Evolutionary conservation across 2,113 vertebrate species (phyloP).

Genomic region (Riparia riparia): DNA sequence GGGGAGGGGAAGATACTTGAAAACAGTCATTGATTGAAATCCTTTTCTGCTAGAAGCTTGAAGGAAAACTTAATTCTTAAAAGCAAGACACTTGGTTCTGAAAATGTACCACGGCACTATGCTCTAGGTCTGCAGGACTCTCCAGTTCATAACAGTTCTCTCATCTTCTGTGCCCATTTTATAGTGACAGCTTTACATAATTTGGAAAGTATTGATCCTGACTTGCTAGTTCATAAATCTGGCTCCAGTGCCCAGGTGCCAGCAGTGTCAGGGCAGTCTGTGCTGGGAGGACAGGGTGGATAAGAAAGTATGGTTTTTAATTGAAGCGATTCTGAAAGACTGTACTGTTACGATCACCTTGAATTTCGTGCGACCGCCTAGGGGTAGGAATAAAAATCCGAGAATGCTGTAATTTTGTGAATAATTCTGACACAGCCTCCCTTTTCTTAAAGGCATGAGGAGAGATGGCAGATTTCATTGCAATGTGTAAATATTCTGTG

Average conservation of each 20-base stretch:
- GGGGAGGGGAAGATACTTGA: neutral
- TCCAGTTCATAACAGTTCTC: neutral
- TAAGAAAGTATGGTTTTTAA: neutral
- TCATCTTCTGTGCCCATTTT: neutral
- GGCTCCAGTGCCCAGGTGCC: neutral
- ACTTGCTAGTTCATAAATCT: neutral
- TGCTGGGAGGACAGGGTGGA: neutral
- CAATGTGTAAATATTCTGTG: neutral
- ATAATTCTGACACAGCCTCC: neutral
- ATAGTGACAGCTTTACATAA: neutral
- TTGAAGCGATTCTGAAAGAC: neutral
- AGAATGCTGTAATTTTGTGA: neutral
- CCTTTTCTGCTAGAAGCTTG: neutral
- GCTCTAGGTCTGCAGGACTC: neutral
- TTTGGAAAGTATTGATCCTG: neutral
- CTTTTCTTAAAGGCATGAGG: neutral
- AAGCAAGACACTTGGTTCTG: neutral
- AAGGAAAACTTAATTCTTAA: constrained; percentile 12
- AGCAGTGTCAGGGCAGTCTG: neutral
- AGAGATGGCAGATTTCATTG: neutral
- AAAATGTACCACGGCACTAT: neutral
- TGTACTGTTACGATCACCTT: neutral
- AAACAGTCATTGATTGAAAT: neutral
- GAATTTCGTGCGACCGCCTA: fast-evolving
- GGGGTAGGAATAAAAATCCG: neutral